Conservation (phyloP, 2,113 vertebrate genomes). For the Menidia beryllina region DNA sequence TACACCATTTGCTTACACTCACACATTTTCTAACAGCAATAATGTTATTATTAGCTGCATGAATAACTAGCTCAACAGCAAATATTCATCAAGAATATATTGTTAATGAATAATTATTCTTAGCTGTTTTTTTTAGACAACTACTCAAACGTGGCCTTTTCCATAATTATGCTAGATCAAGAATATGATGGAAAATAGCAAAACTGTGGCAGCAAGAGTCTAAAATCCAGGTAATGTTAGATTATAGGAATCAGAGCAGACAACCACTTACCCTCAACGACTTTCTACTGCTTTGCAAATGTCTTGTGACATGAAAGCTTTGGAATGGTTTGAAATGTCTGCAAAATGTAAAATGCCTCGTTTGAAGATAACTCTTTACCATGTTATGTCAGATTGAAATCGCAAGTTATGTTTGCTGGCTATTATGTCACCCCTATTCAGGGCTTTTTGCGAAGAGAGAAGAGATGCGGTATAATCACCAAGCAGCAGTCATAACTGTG, state of each 20-base stretch:
- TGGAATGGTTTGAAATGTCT: not conserved
- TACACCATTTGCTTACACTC: too few species aligned
- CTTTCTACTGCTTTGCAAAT: not conserved
- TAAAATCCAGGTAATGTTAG: not conserved
- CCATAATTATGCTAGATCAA: too few species aligned
- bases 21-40: too few species aligned
- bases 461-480: conserved; percentile 39
- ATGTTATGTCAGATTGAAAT: conserved; percentile 19
- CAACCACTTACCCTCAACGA: not conserved
- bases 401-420: conserved; percentile 27
- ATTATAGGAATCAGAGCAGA: not conserved
- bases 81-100: too few species aligned
- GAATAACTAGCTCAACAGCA: too few species aligned
- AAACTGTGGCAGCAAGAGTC: too few species aligned
- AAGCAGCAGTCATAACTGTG: conserved; percentile 42
- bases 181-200: not conserved
- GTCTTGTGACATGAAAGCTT: conserved; percentile 7
- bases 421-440: conserved; percentile 15
- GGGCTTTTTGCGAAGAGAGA: conserved; percentile 17
- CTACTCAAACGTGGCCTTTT: too few species aligned
- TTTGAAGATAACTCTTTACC: conserved; percentile 1
- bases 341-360: not conserved
- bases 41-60: too few species aligned
- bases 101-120: too few species aligned
- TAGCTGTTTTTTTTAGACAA: too few species aligned